phyloP scores from a whole-genome alignment of 2,888 invertebrate species.

The Sipunculus nudus region DNA sequence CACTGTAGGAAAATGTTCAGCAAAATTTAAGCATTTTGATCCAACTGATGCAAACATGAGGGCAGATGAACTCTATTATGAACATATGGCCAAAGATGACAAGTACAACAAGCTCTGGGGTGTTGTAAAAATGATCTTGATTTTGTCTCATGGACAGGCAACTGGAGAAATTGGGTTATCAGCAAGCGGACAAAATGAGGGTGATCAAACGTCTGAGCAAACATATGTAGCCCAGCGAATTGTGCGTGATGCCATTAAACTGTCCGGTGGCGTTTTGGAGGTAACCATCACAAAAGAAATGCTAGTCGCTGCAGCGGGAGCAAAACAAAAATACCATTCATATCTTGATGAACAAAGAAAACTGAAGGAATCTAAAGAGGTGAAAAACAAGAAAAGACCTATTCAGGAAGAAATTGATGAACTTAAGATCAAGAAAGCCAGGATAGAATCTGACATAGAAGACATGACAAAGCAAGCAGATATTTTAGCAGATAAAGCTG shows the following conservation, averaged over 20 bases:
- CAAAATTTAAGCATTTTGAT: constrained; percentile 4
- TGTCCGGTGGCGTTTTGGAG: neutral
- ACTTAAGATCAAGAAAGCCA: neutral
- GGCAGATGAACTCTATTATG: constrained; percentile 17
- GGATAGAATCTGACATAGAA: neutral
- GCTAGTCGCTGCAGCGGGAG: neutral
- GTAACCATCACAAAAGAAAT: neutral
- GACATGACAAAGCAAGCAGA: constrained; percentile 1
- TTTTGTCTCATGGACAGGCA: neutral
- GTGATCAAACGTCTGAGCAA: neutral
- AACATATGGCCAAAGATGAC: neutral
- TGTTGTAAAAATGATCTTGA: neutral
- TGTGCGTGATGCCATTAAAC: neutral
- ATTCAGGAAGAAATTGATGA: constrained; percentile 5
- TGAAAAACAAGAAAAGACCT: constrained; percentile 4
- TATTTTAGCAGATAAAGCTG: constrained; percentile 8
- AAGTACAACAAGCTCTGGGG: constrained; percentile 10
- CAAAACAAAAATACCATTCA: neutral
- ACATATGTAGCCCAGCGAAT: neutral
- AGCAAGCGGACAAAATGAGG: neutral
- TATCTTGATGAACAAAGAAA: neutral
- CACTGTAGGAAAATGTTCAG: no score
- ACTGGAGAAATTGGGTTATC: neutral
- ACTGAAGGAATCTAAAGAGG: constrained; percentile 3
- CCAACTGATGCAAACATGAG: neutral